These are phyloP conservation scores for Drymonia ruficornis DNA, from an alignment of 2,888 invertebrate species.

Conservation along the genomic window DNA sequence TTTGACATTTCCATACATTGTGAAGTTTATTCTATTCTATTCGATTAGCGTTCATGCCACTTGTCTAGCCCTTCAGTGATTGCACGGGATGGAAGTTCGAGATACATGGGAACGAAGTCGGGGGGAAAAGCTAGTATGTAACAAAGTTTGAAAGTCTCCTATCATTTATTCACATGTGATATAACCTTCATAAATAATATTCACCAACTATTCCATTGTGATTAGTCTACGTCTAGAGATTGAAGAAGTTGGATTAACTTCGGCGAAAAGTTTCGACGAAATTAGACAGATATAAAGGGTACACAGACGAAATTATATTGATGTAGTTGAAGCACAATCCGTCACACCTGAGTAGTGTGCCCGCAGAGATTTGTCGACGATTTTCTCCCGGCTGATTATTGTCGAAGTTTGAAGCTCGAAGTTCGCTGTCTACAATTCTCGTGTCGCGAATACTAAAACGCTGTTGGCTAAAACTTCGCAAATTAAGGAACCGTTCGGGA, in stretches of 20 bases:
- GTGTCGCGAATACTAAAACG: slow-evolving; percentile 52
- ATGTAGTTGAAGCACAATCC: not conserved
- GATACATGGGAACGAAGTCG: too few relatives aligned
- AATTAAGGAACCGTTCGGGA: slow-evolving; percentile 32
- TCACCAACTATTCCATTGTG: too few relatives aligned
- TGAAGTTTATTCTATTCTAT: too few relatives aligned
- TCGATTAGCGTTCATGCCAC: too few relatives aligned
- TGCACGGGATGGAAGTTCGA: too few relatives aligned
- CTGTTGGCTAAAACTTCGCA: slow-evolving; percentile 40
- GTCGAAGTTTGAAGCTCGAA: slow-evolving; percentile 50
- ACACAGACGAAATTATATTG: not conserved
- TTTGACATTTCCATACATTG: too few relatives aligned
- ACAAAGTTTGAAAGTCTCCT: too few relatives aligned
- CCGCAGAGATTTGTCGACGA: slow-evolving; percentile 27
- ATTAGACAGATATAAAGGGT: not conserved
- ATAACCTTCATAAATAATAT: too few relatives aligned
- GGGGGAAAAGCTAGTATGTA: too few relatives aligned
- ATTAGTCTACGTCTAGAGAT: not conserved
- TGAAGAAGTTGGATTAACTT: not conserved
- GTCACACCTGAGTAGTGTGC: slow-evolving; percentile 1
- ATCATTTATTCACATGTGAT: too few relatives aligned
- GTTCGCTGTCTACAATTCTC: slow-evolving; percentile 51
- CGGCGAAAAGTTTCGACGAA: not conserved
- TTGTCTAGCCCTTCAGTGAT: too few relatives aligned
- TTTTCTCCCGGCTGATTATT: slow-evolving; percentile 55